Conservation (phyloP, 2,797 vertebrate species). For the Pachyuromys duprasi region DNA sequence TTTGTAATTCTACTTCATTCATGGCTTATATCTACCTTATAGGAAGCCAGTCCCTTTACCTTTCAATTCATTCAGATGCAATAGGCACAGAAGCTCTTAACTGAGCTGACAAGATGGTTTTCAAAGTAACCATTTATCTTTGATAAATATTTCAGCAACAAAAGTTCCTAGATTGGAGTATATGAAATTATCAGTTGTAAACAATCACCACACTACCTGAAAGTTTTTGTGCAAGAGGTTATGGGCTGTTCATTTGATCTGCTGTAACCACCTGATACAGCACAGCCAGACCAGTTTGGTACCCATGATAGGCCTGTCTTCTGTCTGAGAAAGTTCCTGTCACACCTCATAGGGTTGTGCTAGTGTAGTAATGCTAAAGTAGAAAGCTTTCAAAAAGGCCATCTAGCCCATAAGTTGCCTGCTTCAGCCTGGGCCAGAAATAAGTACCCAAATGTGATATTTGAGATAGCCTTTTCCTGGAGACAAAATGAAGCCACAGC, state of each 20-base stretch:
- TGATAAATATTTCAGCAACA: conserved; percentile 28
- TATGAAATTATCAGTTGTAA: background rate
- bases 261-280: background rate
- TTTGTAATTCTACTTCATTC: background rate
- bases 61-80: background rate
- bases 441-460: background rate
- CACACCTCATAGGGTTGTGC: background rate
- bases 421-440: background rate
- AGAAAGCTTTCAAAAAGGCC: background rate
- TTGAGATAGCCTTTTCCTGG: background rate
- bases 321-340: background rate
- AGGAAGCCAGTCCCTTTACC: background rate
- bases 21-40: background rate
- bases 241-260: background rate
- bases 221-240: background rate
- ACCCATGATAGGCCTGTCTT: background rate
- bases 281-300: too few species aligned
- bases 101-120: background rate
- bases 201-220: background rate
- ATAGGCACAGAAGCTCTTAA: background rate
- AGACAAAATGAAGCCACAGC: background rate
- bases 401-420: background rate
- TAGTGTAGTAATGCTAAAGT: background rate
- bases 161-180: background rate
- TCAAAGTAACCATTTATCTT: conserved; percentile 30